phyloP scores from a whole-genome alignment of 2,113 vertebrate genomes.

The Ammodramus savannarum region DNA sequence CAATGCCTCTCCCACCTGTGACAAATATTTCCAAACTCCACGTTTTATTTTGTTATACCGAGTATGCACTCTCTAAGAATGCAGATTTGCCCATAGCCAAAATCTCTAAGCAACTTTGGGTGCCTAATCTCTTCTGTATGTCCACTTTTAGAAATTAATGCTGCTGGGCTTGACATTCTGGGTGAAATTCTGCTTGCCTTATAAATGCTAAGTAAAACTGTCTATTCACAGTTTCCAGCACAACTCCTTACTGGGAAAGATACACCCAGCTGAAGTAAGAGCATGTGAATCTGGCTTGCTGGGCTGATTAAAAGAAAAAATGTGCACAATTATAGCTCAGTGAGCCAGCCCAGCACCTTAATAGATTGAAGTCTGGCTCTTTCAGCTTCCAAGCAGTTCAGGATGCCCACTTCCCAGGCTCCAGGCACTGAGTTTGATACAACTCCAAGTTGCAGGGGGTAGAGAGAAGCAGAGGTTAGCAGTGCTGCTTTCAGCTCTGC shows the following conservation, averaged over 20 bases:
- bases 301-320: neutral
- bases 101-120: neutral
- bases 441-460: constrained; percentile 17
- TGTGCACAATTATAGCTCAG: neutral
- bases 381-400: neutral
- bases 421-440: neutral
- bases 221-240: neutral
- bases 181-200: neutral
- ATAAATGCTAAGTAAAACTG: neutral
- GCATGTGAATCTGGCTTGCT: neutral
- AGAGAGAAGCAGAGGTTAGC: neutral
- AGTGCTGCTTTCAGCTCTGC: neutral
- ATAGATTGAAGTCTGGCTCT: neutral
- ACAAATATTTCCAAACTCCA: neutral
- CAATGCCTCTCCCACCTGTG: neutral
- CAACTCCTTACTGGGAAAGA: neutral
- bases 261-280: neutral
- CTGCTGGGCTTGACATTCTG: neutral
- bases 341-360: neutral
- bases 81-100: neutral
- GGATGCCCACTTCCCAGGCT: constrained; percentile 8
- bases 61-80: neutral
- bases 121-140: neutral
- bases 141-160: neutral
- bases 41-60: neutral